A percentile compares a stretch with the other conserved stretches of the same genome.
Conservation (phyloP, 1,140 invertebrate species). For the Halyomorpha halys region DNA sequence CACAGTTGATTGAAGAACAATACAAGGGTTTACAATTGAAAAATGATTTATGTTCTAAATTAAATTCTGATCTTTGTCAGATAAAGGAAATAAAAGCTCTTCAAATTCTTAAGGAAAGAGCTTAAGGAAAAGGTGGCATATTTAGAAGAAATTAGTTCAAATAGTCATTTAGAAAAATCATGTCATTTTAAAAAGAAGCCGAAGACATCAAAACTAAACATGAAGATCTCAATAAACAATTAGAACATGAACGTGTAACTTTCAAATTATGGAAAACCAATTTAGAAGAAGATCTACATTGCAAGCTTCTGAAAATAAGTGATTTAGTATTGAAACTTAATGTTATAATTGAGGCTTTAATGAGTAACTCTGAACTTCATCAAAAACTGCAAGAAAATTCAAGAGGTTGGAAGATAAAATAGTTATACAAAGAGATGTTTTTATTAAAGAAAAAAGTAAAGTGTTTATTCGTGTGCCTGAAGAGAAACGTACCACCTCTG, state of each 20-base stretch:
- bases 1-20: background rate
- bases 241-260: background rate
- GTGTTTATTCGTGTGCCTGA: no score
- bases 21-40: background rate
- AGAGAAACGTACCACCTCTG: no score
- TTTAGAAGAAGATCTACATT: slow-evolving; percentile 6
- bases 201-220: background rate
- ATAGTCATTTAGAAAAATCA: background rate
- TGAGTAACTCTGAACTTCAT: background rate
- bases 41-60: no score
- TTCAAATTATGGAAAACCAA: background rate
- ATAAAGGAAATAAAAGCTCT: no score
- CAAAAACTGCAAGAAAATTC: background rate
- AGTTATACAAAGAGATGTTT: background rate
- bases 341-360: background rate
- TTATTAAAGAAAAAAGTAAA: background rate
- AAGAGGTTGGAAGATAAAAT: background rate
- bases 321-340: background rate
- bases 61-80: no score
- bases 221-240: background rate
- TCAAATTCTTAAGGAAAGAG: no score
- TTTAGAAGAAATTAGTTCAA: background rate
- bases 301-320: background rate
- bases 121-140: no score
- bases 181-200: background rate